Base-by-base conservation (phyloP, 2,888 invertebrate species). In the Drosophila nr. fundita region DNA sequence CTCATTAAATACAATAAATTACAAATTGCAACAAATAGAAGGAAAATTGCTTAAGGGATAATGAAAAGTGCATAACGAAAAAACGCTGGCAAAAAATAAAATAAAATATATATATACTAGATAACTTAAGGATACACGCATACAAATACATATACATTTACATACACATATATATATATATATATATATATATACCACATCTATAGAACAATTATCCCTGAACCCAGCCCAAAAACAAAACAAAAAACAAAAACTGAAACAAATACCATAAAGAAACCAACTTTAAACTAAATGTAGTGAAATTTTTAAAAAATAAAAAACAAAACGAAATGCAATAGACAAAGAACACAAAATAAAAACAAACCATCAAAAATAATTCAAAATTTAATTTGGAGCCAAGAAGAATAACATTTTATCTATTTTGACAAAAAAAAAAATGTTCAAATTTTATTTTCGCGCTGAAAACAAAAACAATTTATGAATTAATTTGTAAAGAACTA, bases 121-220 rank as follows among this genome's bases (percentile, higher is more conserved):
- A 59, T 83, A 70, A 62, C 7, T 57, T 86, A 89, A 89, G 87
- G 27, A 40, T 3, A 54, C 57, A 69, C 71, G 57, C 59, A 62
- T 60, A 81, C 42, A 70, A 57, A 84, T 66, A 68, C 60, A 34
- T 36, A 34, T 34, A 53, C 24, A 24, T 49, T 29, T 29, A 18
- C 3, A 24, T 24, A 24, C 32, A n/a, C n/a, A 27, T 3, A 24
- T 27, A 27, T 71, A 79, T 68, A 32, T 32, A 32, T 21, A 50
- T 10, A 29, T 48, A 55, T 42, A 59, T 49, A 70, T 24, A 61
- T 27, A 61, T n/a, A 61, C 24, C 77, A 52, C 87, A 83, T 87
- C 87, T 84, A 90, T 86, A 86, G 85, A 89, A 89, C 89, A 86
- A 86, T 86, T 86, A 76, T 68, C 84, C 82, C 76, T 30, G 18